These are phyloP conservation scores for Galagoides demidoff DNA, from an alignment of 2,797 vertebrate genomes.

Conservation along the genomic window DNA sequence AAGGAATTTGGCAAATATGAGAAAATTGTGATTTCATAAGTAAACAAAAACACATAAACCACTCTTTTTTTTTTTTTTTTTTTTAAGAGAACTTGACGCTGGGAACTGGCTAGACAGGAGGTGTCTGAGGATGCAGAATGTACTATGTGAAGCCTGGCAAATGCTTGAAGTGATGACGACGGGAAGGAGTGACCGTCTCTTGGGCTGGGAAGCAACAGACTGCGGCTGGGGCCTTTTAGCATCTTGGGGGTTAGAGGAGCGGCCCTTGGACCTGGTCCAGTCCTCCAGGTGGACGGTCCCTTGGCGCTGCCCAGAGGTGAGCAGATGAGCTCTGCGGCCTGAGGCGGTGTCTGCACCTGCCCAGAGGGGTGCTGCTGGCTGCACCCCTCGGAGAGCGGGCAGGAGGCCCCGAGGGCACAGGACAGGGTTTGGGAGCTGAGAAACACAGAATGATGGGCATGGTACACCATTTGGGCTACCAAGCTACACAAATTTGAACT, in stretches of 20 bases:
- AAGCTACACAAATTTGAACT: no score
- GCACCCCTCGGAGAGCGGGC: no score
- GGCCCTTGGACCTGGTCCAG: not conserved
- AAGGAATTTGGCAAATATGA: not conserved
- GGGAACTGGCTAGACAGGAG: no score
- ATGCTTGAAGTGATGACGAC: not conserved
- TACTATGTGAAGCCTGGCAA: no score
- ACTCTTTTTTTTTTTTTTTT: no score
- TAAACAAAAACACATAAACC: not conserved
- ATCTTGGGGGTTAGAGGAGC: not conserved
- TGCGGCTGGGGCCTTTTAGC: not conserved
- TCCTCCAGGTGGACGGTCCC: not conserved
- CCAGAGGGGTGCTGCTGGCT: no score
- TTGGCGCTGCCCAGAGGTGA: no score
- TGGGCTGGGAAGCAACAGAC: no score
- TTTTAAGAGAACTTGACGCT: not conserved
- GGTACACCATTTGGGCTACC: not conserved
- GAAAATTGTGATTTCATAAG: not conserved
- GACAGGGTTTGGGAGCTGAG: no score
- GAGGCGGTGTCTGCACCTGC: no score
- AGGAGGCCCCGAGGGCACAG: no score
- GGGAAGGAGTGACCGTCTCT: not conserved
- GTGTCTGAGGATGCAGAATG: not conserved
- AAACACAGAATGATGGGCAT: fast-evolving
- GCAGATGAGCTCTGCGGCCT: no score